phyloP scores from a whole-genome alignment of 2,113 vertebrate genomes.

The Oryctolagus cuniculus region mOryCun1.1 NC_091442.1:94923001-94923500 shows the following conservation, averaged over 20 bases:
- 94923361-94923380: neutral
- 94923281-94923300: neutral
- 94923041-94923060: neutral
- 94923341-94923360: neutral
- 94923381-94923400: neutral
- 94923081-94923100: neutral
- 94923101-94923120: neutral
- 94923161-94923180: constrained; percentile 1
- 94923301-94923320: neutral
- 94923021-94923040: constrained; percentile 11
- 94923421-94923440: neutral
- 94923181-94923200: neutral
- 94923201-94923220: neutral
- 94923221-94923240: neutral
- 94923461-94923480: neutral
- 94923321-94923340: neutral
- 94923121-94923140: neutral
- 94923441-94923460: neutral
- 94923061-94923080: neutral
- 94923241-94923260: neutral
- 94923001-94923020: neutral
- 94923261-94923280: neutral
- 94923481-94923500: neutral
- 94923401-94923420: neutral
- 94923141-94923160: neutral